Evolutionary conservation across 2,113 vertebrate species (phyloP).

Genomic region (Platanista minor): DNA sequence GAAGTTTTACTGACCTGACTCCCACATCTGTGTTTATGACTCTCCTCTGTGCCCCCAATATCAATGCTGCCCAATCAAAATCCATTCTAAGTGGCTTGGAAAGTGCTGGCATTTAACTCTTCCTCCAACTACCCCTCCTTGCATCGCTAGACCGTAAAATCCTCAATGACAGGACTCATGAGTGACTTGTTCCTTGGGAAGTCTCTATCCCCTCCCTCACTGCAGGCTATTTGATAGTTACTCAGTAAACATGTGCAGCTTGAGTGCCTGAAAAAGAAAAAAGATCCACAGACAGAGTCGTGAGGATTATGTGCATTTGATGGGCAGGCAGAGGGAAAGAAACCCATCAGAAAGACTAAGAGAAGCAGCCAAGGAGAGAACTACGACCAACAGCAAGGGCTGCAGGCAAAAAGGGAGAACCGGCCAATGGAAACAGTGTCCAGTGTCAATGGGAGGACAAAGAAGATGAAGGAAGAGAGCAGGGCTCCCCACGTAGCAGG

Average conservation of each 20-base stretch:
- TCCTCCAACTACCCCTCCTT: no score
- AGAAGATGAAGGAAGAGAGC: rapidly evolving
- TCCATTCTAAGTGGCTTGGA: background rate
- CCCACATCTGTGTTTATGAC: background rate
- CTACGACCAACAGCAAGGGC: background rate
- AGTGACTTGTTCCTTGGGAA: background rate
- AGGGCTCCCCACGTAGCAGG: background rate
- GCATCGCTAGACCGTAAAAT: background rate
- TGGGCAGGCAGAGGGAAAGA: background rate
- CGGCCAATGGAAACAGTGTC: rapidly evolving
- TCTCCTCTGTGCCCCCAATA: background rate
- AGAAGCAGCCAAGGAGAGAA: background rate
- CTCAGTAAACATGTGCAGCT: background rate
- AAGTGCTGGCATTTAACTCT: background rate
- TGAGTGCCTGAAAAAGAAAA: background rate
- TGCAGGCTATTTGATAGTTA: background rate
- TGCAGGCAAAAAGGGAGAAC: background rate
- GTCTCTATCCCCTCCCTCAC: background rate
- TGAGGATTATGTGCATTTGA: background rate
- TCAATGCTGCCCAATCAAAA: background rate
- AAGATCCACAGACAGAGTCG: background rate
- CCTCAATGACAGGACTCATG: background rate
- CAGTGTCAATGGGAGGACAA: background rate
- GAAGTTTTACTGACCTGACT: background rate
- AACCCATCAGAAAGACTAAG: background rate